Conservation (phyloP, 2,113 vertebrate genomes). For the Pelecanoides urinatrix region DNA sequence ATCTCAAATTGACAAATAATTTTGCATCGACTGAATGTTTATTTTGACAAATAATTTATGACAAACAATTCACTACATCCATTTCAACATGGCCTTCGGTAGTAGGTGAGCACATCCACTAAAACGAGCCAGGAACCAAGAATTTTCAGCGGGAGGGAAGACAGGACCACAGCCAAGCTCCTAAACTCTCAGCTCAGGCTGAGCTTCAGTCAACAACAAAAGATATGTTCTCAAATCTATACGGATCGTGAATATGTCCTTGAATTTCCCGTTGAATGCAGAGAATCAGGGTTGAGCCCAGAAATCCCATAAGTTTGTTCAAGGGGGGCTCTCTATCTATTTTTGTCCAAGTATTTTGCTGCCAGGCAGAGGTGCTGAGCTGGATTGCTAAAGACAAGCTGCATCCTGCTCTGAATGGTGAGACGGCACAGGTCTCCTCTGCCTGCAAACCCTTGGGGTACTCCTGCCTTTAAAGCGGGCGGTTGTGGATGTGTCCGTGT, state of each 20-base stretch:
- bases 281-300: background rate
- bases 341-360: background rate
- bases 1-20: background rate
- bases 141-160: background rate
- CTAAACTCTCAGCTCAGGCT: background rate
- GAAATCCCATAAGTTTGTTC: background rate
- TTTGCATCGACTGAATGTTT: background rate
- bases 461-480: background rate
- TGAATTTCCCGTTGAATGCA: background rate
- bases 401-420: background rate
- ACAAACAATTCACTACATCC: background rate
- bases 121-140: background rate
- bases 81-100: background rate
- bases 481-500: rapidly evolving
- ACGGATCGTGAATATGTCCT: background rate
- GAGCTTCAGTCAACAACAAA: background rate
- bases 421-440: background rate
- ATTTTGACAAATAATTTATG: background rate
- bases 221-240: background rate
- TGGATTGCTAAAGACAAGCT: background rate
- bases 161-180: background rate
- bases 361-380: background rate
- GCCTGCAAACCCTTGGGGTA: background rate
- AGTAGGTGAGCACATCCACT: background rate
- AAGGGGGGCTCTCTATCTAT: background rate